phyloP scores from a whole-genome alignment of 2,113 vertebrate genomes.

The Thamnaconus septentrionalis region DNA sequence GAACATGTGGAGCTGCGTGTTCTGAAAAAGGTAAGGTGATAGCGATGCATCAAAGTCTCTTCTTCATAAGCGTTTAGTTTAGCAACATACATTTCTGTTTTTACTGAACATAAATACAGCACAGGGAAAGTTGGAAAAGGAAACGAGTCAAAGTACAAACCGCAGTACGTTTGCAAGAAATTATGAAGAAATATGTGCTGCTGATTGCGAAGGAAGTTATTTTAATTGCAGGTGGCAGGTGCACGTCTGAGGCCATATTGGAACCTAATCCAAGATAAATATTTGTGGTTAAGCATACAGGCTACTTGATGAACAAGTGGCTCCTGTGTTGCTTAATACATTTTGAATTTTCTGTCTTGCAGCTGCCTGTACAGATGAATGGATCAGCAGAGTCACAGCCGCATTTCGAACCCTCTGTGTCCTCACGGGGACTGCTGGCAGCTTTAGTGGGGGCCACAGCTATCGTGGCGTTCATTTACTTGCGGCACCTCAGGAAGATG shows the following conservation, averaged over 20 bases:
- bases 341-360: conserved; percentile 20
- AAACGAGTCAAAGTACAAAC: too few relatives aligned
- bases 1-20: conserved; percentile 83
- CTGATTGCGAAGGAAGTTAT: too few relatives aligned
- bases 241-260: too few relatives aligned
- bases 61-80: background rate
- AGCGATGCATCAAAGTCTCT: background rate
- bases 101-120: too few relatives aligned
- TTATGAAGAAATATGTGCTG: too few relatives aligned
- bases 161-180: too few relatives aligned
- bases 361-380: conserved; percentile 51
- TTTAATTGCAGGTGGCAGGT: too few relatives aligned
- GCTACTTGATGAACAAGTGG: too few relatives aligned
- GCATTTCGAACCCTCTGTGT: conserved; percentile 26
- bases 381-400: conserved; percentile 47
- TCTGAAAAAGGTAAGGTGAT: conserved; percentile 81
- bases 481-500: conserved; percentile 27
- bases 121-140: too few relatives aligned
- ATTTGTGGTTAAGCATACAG: too few relatives aligned
- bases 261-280: too few relatives aligned
- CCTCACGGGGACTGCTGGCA: conserved; percentile 29
- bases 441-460: conserved; percentile 27
- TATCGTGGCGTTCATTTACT: conserved; percentile 42
- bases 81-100: too few relatives aligned
- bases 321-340: background rate